These are phyloP conservation scores for Bufo bufo DNA, from an alignment of 2,113 vertebrate genomes.

Conservation along the genomic window DNA sequence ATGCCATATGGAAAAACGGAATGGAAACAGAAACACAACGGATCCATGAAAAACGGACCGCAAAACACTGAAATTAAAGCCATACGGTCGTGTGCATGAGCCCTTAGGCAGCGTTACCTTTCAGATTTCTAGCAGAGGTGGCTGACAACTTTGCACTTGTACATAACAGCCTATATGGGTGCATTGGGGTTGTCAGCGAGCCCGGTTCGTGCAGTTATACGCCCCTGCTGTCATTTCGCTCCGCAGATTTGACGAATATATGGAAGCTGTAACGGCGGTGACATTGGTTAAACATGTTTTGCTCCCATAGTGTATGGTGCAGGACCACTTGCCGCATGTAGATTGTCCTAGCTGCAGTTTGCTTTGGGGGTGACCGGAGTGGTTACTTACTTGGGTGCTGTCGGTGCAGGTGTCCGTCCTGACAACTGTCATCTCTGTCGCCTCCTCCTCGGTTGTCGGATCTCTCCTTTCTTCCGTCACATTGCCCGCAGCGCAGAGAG, in stretches of 20 bases:
- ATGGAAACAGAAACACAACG: too few species aligned
- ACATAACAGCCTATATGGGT: neutral
- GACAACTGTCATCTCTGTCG: constrained; percentile 19
- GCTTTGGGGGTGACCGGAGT: neutral
- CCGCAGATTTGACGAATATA: neutral
- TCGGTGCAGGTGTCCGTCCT: neutral
- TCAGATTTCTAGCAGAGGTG: neutral
- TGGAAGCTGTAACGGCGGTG: too few species aligned
- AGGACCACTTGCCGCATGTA: neutral
- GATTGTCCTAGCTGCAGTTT: neutral
- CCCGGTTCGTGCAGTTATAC: neutral
- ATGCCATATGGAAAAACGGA: too few species aligned
- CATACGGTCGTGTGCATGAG: too few species aligned
- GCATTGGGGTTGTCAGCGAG: too few species aligned
- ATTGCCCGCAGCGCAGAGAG: neutral
- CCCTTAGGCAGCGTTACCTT: neutral
- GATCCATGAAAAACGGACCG: too few species aligned
- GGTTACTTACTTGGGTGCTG: constrained; percentile 7
- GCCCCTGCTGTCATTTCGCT: neutral
- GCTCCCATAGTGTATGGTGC: too few species aligned
- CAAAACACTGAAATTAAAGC: too few species aligned
- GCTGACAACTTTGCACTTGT: neutral
- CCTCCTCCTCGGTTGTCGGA: neutral
- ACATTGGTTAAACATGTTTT: neutral
- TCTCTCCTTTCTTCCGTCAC: neutral